Evolutionary conservation across 1,140 invertebrate species (phyloP), one percentile per base, ranked within the genome.

Genomic region (Nymphalis io): DNA sequence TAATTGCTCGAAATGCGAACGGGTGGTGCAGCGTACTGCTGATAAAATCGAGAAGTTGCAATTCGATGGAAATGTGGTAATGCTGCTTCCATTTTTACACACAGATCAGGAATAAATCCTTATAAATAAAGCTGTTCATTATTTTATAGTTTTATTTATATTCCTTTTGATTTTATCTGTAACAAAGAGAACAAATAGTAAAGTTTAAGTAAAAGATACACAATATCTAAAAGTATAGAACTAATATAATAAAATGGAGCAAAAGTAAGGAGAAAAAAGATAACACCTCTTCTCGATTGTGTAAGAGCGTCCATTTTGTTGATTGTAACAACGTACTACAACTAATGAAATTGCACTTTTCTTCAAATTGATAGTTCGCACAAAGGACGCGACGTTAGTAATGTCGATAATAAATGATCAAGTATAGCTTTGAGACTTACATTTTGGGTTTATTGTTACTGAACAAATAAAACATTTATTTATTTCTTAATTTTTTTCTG

Each of bases 41-140:
- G 89, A 58, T 91, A 91, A 60, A 89, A 89, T 65, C 87, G 75
- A 13, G 89, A 89, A 3, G 84, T 77, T 16, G 80, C 78, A 16
- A 90, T 60, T 60, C 89, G 79, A 73, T 89, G 85, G 63, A 90
- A 88, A 76, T 89, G 83, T 71, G 88, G 85, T 70, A 91, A 62
- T 48, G 88, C 81, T 40, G 89, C 85, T 68, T 91, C 89, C 88
- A 91, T 91, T 21, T 81, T 86, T 67, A 78, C 59, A 68, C 44
- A 20, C 48, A 23, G 11, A 53, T 23, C 5, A 53, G 48, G 10
- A 10, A 21, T 40, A 59, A 51, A n/a, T 69, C 51, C 70, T 70
- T 55, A 38, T 55, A 39, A n/a, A 38, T 16, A 27, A 21, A 57
- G 6, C 21, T 62, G 53, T 40, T 66, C 51, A 62, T 66, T 46